phyloP scores from a whole-genome alignment of 1,140 invertebrate genomes.

The Drosophila orena region DNA sequence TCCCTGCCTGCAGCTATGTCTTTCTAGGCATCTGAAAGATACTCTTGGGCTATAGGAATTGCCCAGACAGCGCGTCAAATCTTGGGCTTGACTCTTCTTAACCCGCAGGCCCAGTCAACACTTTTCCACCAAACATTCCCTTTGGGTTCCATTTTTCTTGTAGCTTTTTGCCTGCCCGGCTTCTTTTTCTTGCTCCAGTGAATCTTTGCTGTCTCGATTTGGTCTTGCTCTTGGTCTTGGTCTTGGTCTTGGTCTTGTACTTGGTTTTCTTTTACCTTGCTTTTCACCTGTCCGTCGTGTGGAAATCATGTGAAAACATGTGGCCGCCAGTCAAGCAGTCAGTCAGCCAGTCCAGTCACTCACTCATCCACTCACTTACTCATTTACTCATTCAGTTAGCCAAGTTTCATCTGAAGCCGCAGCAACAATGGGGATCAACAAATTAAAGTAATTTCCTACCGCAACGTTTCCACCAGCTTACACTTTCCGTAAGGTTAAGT shows the following conservation, averaged over 20 bases:
- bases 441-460: conserved; percentile 83
- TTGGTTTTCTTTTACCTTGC: conserved; percentile 64
- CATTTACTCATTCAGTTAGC: conserved; percentile 75
- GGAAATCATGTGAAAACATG: conserved; percentile 83
- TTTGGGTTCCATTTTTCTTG: conserved; percentile 47
- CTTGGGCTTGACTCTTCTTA: conserved; percentile 59
- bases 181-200: conserved; percentile 55
- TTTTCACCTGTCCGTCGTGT: conserved; percentile 81
- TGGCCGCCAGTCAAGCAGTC: conserved; percentile 69
- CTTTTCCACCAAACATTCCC: conserved; percentile 18
- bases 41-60: conserved; percentile 22
- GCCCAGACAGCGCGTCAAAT: conserved; percentile 60
- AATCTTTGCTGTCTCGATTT: conserved; percentile 43
- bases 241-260: conserved; percentile 60
- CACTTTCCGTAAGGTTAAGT: conserved; percentile 28
- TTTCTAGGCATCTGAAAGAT: not conserved
- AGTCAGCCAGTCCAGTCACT: conserved; percentile 49
- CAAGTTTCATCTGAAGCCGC: conserved; percentile 58
- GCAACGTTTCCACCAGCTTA: conserved; percentile 64
- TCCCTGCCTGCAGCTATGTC: conserved; percentile 7
- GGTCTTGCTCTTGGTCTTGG: too few relatives aligned
- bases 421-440: conserved; percentile 67
- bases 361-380: conserved; percentile 33
- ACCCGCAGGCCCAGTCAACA: conserved; percentile 30
- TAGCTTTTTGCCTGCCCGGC: conserved; percentile 8